phyloP scores from a whole-genome alignment of 1,140 invertebrate genomes.

The Magallana gigas region DNA sequence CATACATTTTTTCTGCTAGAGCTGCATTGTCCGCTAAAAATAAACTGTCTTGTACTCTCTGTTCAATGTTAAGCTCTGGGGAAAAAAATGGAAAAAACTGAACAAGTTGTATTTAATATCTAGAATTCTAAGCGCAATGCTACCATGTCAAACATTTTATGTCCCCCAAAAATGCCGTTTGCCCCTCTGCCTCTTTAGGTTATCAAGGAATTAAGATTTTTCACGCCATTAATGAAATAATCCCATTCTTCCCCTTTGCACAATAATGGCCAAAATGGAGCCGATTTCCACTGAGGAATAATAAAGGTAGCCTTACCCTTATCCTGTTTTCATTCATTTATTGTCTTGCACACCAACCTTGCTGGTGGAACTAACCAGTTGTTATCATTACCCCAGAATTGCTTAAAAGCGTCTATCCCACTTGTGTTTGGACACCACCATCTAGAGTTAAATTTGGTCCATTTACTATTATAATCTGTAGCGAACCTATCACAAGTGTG shows the following conservation, averaged over 20 bases:
- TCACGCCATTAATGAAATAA: neutral
- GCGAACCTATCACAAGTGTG: slow-evolving; percentile 45
- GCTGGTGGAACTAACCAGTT: slow-evolving; percentile 43
- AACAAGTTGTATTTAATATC: neutral
- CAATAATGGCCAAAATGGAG: slow-evolving; percentile 13
- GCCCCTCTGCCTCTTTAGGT: neutral
- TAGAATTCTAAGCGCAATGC: slow-evolving; percentile 8
- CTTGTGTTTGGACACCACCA: slow-evolving; percentile 28
- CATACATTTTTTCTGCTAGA: neutral
- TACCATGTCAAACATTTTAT: neutral
- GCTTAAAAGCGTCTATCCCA: slow-evolving; percentile 40
- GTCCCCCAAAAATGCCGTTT: slow-evolving; percentile 4
- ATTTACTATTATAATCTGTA: slow-evolving; percentile 45
- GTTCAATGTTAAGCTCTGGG: slow-evolving; percentile 4
- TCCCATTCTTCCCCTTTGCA: neutral
- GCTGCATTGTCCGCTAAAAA: neutral
- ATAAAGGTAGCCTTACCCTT: neutral
- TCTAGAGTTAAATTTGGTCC: slow-evolving; percentile 40
- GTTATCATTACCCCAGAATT: neutral
- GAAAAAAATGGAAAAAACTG: neutral
- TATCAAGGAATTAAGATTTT: neutral
- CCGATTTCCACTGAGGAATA: neutral
- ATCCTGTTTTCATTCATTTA: slow-evolving; percentile 7
- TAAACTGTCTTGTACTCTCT: neutral
- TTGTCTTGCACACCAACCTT: slow-evolving; percentile 16